Conservation (phyloP, 2,113 vertebrate genomes). For the Xerus inauris region DNA sequence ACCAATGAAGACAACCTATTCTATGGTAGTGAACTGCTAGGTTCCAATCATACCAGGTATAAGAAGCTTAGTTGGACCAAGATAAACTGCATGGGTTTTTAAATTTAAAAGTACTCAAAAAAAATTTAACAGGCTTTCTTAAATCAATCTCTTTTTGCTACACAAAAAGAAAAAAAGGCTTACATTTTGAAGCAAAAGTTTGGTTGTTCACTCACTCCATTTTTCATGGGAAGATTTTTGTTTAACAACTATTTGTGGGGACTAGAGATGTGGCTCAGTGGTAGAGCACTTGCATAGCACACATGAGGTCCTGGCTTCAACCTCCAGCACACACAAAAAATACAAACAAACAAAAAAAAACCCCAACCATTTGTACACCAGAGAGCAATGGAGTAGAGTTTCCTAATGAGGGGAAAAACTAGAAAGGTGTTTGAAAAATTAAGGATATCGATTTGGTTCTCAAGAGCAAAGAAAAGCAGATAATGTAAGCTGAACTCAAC, state of each 20-base stretch:
- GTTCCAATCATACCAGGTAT: background rate
- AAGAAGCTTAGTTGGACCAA: background rate
- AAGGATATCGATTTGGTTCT: background rate
- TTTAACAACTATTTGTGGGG: background rate
- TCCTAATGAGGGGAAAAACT: background rate
- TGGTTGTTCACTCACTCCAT: background rate
- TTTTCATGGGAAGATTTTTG: background rate
- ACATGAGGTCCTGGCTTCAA: too few species aligned
- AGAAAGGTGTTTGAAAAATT: background rate
- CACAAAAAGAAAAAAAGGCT: background rate
- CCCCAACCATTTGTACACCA: background rate
- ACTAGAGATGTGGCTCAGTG: too few species aligned
- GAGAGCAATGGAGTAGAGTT: background rate
- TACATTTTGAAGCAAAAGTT: background rate
- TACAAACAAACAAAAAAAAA: too few species aligned
- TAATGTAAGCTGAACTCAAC: background rate
- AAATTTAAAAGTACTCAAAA: background rate
- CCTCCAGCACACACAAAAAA: too few species aligned
- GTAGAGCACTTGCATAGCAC: too few species aligned
- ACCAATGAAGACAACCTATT: slow-evolving; percentile 4
- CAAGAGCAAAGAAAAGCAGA: background rate
- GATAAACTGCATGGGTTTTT: slow-evolving; percentile 4
- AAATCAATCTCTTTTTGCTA: background rate
- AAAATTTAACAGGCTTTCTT: background rate
- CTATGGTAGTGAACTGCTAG: background rate